Conservation (phyloP, 2,797 vertebrate genomes). For the Neosilurus mollespiculum region DNA sequence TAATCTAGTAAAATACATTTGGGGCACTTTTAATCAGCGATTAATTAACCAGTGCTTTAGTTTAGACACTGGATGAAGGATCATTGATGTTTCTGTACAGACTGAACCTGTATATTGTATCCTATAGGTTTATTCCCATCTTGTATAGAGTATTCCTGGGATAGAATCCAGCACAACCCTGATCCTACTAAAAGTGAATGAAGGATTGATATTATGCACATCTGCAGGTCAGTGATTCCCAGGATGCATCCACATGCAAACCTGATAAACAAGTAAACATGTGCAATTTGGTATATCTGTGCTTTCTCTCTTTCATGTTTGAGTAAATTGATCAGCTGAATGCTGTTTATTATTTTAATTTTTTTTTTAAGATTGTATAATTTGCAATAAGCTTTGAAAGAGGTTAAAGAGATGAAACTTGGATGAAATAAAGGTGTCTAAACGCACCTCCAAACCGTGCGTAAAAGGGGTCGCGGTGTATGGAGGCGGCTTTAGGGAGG, state of each 20-base stretch:
- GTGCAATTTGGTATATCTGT: background rate
- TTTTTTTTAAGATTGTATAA: background rate
- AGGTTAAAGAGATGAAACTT: background rate
- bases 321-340: background rate
- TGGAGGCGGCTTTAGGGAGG: background rate
- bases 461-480: background rate
- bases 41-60: background rate
- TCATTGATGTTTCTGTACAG: background rate
- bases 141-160: background rate
- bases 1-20: background rate
- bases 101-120: too few species aligned
- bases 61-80: background rate
- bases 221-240: background rate
- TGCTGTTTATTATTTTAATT: background rate
- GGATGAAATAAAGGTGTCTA: background rate
- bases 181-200: background rate
- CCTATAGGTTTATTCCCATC: background rate
- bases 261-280: background rate
- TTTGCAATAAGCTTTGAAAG: background rate
- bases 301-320: background rate
- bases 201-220: background rate
- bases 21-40: background rate
- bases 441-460: background rate
- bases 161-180: background rate
- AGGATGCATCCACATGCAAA: background rate